phyloP scores from a whole-genome alignment of 2,113 vertebrate species.

The Phylloscopus trochilus region DNA sequence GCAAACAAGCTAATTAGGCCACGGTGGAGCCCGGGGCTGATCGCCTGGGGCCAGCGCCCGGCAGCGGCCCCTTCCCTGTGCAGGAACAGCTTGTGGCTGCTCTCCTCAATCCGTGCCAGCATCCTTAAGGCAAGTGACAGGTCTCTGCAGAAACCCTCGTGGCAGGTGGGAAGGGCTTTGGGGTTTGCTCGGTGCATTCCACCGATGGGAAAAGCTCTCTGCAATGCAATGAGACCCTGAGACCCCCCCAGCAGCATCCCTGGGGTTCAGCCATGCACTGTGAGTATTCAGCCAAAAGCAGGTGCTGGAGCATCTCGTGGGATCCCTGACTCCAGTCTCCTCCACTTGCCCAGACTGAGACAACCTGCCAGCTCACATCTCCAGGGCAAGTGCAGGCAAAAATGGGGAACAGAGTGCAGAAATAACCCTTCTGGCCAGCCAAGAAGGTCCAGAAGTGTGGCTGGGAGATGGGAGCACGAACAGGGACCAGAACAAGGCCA shows the following conservation, averaged over 20 bases:
- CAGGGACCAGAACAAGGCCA: accelerated
- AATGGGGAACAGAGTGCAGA: too few species aligned
- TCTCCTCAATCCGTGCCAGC: not conserved
- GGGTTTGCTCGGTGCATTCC: not conserved
- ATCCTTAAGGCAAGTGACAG: not conserved
- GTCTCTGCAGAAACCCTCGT: not conserved
- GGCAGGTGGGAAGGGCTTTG: not conserved
- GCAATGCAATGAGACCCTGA: not conserved
- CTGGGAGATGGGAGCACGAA: not conserved
- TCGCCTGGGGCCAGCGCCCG: not conserved
- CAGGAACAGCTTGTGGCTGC: constrained; percentile 36
- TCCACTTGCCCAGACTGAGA: not conserved
- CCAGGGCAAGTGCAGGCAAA: not conserved
- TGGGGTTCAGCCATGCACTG: not conserved
- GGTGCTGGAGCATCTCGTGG: not conserved
- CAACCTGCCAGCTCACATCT: not conserved
- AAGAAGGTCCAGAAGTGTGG: not conserved
- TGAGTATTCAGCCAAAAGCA: not conserved
- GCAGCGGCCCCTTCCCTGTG: not conserved
- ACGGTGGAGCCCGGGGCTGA: not conserved
- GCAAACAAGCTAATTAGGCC: constrained; percentile 54
- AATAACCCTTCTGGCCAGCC: not conserved
- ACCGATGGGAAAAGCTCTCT: not conserved
- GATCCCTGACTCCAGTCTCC: not conserved
- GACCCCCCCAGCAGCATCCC: not conserved